Percentiles rank a stretch among this genome's conserved stretches.
phyloP scores from a whole-genome alignment of 2,888 invertebrate genomes.

The Sepiola atlantica region DNA sequence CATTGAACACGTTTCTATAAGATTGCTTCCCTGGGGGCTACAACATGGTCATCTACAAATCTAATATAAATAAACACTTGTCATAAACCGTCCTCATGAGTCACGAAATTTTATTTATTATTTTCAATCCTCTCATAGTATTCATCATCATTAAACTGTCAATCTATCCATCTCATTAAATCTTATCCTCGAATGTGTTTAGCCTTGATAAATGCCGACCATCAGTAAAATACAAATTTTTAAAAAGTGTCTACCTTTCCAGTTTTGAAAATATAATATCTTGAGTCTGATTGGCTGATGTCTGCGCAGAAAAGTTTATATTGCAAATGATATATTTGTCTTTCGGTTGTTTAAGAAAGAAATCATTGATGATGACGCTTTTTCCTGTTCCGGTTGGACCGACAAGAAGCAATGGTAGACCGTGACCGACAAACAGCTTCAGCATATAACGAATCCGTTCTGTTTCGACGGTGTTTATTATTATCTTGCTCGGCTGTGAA shows the following conservation, averaged over 20 bases:
- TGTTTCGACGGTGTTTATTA: conserved; percentile 73
- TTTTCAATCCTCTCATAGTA: no score
- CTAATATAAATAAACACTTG: no score
- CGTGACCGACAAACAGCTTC: conserved; percentile 63
- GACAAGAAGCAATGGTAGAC: conserved; percentile 70
- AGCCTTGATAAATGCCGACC: no score
- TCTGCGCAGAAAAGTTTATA: conserved; percentile 74
- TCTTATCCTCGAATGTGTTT: no score
- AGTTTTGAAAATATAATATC: conserved; percentile 74
- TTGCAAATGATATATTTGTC: conserved; percentile 73
- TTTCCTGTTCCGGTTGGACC: conserved; percentile 75
- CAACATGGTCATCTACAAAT: no score
- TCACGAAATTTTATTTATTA: no score
- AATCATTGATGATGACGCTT: conserved; percentile 73
- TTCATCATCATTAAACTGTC: no score
- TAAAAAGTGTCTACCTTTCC: conserved; percentile 64
- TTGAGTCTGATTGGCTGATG: conserved; percentile 74
- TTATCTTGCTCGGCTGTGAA: conserved; percentile 68
- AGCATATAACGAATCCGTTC: conserved; percentile 72
- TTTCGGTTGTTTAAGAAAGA: conserved; percentile 67
- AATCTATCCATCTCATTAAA: no score
- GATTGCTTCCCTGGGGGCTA: no score
- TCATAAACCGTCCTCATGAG: no score
- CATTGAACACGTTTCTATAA: no score
- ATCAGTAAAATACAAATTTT: no score